A percentile compares a stretch with the other conserved stretches of the same genome.
Evolutionary conservation across 1,140 invertebrate species (phyloP).

Genomic region (Eueides isabella): DNA sequence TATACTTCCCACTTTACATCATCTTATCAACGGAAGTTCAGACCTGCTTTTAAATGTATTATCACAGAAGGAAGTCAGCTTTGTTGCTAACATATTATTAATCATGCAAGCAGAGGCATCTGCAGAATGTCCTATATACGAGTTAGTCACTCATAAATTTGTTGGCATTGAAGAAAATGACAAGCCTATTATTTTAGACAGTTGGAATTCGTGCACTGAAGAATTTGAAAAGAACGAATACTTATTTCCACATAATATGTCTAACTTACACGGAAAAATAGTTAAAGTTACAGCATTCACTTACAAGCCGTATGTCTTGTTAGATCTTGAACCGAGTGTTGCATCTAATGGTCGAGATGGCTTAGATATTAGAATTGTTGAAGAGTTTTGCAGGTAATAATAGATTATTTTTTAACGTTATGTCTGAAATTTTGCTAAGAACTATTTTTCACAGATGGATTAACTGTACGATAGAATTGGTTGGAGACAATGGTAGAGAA

Average conservation of each 20-base stretch:
- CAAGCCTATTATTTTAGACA: conserved; percentile 53
- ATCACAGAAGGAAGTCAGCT: conserved; percentile 54
- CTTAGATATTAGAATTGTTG: conserved; percentile 68
- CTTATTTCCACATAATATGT: conserved; percentile 69
- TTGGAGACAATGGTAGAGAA: conserved; percentile 78
- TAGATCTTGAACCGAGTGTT: conserved; percentile 58
- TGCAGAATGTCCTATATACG: conserved; percentile 48
- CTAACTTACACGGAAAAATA: conserved; percentile 64
- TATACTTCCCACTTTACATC: conserved; percentile 49
- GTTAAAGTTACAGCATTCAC: conserved; percentile 70
- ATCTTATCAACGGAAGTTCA: conserved; percentile 26
- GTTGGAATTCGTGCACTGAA: conserved; percentile 61
- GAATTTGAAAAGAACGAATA: conserved; percentile 53
- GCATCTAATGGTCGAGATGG: conserved; percentile 60
- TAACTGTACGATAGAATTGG: conserved; percentile 77
- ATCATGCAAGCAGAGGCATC: conserved; percentile 41
- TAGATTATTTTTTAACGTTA: background rate
- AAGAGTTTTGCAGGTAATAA: conserved; percentile 73
- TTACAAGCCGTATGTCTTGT: conserved; percentile 71
- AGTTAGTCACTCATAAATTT: conserved; percentile 67
- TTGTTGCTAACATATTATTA: conserved; percentile 64
- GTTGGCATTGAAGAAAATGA: conserved; percentile 52
- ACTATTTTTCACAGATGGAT: conserved; percentile 62
- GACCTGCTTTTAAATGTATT: conserved; percentile 42
- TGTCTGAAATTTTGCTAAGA: background rate